Evolutionary conservation across 2,113 vertebrate species (phyloP).

Genomic region (Hassar affinis): DNA sequence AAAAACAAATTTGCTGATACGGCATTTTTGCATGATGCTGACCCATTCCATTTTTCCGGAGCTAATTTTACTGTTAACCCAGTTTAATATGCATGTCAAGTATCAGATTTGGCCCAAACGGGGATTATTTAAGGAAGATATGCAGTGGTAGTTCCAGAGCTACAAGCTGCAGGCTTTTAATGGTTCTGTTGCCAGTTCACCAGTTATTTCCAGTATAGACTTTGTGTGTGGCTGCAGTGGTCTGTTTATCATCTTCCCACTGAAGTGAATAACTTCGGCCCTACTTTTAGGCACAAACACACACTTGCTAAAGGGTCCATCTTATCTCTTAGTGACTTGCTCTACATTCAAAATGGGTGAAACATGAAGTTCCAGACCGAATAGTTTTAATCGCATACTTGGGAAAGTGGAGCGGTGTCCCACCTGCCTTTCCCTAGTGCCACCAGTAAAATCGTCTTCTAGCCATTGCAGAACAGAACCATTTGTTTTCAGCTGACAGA

Average conservation of each 20-base stretch:
- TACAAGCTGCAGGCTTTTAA: not conserved
- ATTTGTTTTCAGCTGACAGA: constrained; percentile 30
- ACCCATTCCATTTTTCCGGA: not conserved
- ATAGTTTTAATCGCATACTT: not conserved
- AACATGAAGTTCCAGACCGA: not conserved
- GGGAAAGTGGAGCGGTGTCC: constrained; percentile 17
- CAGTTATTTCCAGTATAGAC: not conserved
- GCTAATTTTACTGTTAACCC: not conserved
- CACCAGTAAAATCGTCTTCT: constrained; percentile 12
- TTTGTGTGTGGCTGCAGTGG: not conserved
- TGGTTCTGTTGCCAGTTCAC: not conserved
- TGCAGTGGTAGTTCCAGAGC: not conserved
- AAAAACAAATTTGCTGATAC: not conserved
- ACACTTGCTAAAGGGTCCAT: not conserved
- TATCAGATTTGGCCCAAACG: not conserved
- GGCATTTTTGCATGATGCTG: not conserved
- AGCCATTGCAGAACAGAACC: not conserved
- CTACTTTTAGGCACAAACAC: not conserved
- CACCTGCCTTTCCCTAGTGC: constrained; percentile 16
- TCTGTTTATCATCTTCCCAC: not conserved
- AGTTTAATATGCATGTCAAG: not conserved
- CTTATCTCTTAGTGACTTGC: not conserved
- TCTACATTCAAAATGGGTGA: constrained; percentile 6
- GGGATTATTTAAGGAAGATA: not conserved
- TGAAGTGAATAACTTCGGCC: not conserved